These are phyloP conservation scores for Lutjanus erythropterus DNA, from an alignment of 2,113 vertebrate genomes.

Conservation along the genomic window DNA sequence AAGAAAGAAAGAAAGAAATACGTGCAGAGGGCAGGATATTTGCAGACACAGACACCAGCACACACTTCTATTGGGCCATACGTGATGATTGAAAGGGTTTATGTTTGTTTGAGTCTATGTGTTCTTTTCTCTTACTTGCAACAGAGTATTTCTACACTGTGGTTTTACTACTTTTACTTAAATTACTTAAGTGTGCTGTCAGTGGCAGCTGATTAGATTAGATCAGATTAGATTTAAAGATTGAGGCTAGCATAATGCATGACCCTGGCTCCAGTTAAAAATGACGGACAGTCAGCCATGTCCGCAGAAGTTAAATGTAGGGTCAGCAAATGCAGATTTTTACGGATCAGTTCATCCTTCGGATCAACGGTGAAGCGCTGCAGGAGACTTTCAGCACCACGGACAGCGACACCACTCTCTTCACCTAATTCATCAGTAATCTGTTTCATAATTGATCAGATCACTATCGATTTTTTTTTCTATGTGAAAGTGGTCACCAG, in stretches of 20 bases:
- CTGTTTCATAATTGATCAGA: not conserved
- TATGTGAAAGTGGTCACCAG: no score
- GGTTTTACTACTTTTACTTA: no score
- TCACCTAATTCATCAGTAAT: not conserved
- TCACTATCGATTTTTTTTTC: not conserved
- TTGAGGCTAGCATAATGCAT: not conserved
- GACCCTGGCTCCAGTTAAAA: not conserved
- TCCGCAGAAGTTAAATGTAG: not conserved
- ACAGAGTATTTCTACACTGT: no score
- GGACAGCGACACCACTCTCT: slow-evolving; percentile 22
- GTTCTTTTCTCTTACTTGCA: no score
- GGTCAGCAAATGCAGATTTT: not conserved
- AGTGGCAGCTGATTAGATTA: not conserved
- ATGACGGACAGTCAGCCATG: not conserved
- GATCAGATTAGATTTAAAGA: not conserved
- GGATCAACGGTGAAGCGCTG: not conserved
- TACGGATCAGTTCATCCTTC: not conserved
- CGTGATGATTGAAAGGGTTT: no score
- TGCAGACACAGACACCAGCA: no score
- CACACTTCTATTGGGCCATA: no score
- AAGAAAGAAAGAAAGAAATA: no score
- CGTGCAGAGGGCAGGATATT: no score
- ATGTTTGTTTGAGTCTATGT: no score
- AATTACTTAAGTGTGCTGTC: not conserved
- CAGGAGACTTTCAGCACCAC: slow-evolving; percentile 24